These are phyloP conservation scores for Dendrolimus punctatus DNA, from an alignment of 1,140 invertebrate species.

Conservation along the genomic window DNA sequence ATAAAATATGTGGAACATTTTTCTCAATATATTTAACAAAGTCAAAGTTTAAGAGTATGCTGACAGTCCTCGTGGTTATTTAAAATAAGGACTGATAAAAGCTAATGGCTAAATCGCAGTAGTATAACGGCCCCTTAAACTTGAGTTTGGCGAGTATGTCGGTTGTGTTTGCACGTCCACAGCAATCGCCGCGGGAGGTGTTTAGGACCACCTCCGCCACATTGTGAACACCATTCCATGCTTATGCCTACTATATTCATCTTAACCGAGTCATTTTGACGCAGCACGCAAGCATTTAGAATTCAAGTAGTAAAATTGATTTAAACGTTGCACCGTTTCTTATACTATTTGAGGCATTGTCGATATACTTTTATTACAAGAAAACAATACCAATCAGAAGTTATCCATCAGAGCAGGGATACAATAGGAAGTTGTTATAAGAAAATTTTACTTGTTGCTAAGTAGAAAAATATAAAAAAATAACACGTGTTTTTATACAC, in stretches of 20 bases:
- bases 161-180: constrained; percentile 57
- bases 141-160: constrained; percentile 39
- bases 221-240: constrained; percentile 13
- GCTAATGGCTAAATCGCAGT: too few relatives aligned
- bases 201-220: constrained; percentile 27
- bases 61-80: too few relatives aligned
- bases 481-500: background rate
- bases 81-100: too few relatives aligned
- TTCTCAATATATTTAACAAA: too few relatives aligned
- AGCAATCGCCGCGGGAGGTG: constrained; percentile 41
- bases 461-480: background rate
- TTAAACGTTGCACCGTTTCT: background rate
- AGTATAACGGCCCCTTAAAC: constrained; percentile 29
- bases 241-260: constrained; percentile 28
- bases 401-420: too few relatives aligned
- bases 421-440: background rate
- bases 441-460: background rate
- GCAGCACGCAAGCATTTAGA: constrained; percentile 29
- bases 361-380: background rate
- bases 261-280: constrained; percentile 16
- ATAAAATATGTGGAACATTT: too few relatives aligned
- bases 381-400: too few relatives aligned
- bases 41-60: too few relatives aligned
- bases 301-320: background rate
- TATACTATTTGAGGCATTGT: background rate